phyloP scores from a whole-genome alignment of 2,888 invertebrate species.

The Cerceris rybyensis region DNA sequence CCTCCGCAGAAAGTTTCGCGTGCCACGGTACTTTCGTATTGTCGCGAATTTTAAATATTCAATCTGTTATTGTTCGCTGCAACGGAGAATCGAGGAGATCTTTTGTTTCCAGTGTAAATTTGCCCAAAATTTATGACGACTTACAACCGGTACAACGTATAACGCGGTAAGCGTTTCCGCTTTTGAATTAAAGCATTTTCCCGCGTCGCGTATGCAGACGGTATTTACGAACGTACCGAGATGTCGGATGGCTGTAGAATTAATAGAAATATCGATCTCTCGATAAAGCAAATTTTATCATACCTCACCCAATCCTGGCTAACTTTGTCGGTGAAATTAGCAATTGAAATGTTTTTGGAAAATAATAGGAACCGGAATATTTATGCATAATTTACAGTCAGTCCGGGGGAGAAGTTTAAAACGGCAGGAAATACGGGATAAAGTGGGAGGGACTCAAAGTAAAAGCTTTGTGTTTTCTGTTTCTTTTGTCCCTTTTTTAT shows the following conservation, averaged over 20 bases:
- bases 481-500: not conserved
- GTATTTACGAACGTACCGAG: constrained; percentile 3
- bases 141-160: no score
- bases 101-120: no score
- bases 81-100: no score
- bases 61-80: no score
- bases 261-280: constrained; percentile 32
- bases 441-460: not conserved
- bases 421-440: not conserved
- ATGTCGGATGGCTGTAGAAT: constrained; percentile 27
- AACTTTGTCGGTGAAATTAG: constrained; percentile 7
- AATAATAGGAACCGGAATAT: not conserved
- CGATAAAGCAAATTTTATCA: constrained; percentile 25
- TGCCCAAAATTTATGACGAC: no score
- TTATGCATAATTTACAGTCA: constrained; percentile 15
- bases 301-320: not conserved
- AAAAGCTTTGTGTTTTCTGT: no score
- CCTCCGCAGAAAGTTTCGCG: no score
- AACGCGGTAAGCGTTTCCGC: no score
- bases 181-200: not conserved
- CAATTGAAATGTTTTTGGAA: constrained; percentile 32
- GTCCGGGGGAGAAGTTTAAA: constrained; percentile 6
- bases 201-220: not conserved
- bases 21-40: no score
- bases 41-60: no score